Evolutionary conservation across 2,888 invertebrate genomes (phyloP), one percentile per base, ranked within the genome.

Genomic region (Helleia helle): DNA sequence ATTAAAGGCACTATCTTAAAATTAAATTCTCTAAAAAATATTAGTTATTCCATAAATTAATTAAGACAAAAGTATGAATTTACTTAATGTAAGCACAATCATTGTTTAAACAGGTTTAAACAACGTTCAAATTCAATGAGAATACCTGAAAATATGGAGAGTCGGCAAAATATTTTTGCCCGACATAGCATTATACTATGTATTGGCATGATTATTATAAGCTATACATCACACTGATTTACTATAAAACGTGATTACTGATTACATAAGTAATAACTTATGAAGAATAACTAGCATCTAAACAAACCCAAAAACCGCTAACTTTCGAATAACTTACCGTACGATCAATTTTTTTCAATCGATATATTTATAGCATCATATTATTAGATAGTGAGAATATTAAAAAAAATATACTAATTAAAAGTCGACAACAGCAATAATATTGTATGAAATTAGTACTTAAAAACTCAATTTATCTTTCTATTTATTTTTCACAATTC

Each of bases 261-360:
- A 12, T 24, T 36, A 40, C 29, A 14, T 40, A 30, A 24, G 24
- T 7, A n/a, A n/a, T n/a, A n/a, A n/a, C n/a, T n/a, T 24, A 14
- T 3, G 14, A 40, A 24, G 9, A 25, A 24, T 11, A 11, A 14
- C 31, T 31, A 2, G 30, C 30, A 34, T 26, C 15, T 40, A 71
- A 71, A 69, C 62, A 63, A 48, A 48, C 45, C 52, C 48, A 49
- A 49, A 50, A 45, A 46, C 44, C 25, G 62, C 58, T 62, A 58
- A 56, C 46, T 55, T 60, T 59, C 44, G 62, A 63, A 55, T 38
- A 36, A 44, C 56, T 54, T 55, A 60, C 62, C 56, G 47, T 47
- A 51, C 52, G n/a, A 11, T 12, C 17, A 6, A 1, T 17, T 11
- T 9, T 11, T 31, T 9, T 31, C 2, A 22, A 22, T 34, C 34